A percentile compares a stretch with the other conserved stretches of the same genome.
These are phyloP conservation scores for Latrodectus elegans DNA, from an alignment of 2,888 invertebrate genomes.

Conservation along the genomic window DNA sequence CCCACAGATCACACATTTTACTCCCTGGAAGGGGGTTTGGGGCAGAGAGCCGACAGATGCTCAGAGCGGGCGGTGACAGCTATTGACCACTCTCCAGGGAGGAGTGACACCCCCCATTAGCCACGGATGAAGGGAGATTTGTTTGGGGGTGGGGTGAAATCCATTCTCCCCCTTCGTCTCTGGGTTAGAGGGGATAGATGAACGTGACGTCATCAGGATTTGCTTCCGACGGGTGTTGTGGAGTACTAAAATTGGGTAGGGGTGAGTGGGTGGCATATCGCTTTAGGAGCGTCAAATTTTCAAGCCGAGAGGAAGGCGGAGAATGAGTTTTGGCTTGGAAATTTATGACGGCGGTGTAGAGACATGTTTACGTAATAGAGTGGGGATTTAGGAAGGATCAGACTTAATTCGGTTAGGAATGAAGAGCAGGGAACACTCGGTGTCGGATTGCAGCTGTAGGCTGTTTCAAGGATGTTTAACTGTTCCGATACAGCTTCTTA, in stretches of 20 bases:
- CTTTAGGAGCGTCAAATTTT: background rate
- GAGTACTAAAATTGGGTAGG: too few species aligned
- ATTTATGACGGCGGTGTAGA: conserved; percentile 13
- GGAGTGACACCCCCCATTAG: conserved; percentile 56
- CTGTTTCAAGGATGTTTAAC: too few species aligned
- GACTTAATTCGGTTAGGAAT: conserved; percentile 44
- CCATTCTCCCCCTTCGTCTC: background rate
- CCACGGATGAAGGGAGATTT: conserved; percentile 47
- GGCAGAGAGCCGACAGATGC: conserved; percentile 48
- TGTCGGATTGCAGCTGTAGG: too few species aligned
- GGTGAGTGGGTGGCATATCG: background rate
- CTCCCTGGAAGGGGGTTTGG: background rate
- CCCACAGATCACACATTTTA: conserved; percentile 32
- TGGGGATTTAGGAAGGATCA: conserved; percentile 43
- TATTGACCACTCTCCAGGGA: conserved; percentile 42
- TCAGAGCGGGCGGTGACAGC: conserved; percentile 42
- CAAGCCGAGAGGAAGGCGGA: background rate
- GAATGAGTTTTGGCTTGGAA: background rate
- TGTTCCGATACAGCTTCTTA: too few species aligned
- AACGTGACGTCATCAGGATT: conserved; percentile 21
- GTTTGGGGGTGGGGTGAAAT: background rate
- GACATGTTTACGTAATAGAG: conserved; percentile 55
- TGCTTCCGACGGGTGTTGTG: background rate
- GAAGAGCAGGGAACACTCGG: too few species aligned
- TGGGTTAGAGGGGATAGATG: background rate